These are phyloP conservation scores for Dipodomys stephensi DNA, from an alignment of 2,113 vertebrate species.

Conservation along the genomic window DNA sequence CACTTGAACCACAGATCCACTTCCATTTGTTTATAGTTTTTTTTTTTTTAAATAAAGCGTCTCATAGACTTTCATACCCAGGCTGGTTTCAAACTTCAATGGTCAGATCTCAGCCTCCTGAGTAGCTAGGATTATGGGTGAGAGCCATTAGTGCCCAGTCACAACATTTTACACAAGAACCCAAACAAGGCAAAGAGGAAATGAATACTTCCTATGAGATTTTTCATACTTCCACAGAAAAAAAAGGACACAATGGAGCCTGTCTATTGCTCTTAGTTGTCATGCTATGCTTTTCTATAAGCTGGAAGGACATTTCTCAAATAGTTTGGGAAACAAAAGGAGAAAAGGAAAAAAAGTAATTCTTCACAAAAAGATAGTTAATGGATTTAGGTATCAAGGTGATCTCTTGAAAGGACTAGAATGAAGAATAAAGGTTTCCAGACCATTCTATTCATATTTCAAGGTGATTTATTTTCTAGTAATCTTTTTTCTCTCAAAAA, in stretches of 20 bases:
- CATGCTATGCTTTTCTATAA: neutral
- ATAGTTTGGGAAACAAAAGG: neutral
- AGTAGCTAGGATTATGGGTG: no score
- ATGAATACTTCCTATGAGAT: neutral
- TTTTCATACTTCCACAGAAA: constrained; percentile 29
- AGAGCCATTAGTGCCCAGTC: no score
- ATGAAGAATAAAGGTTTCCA: neutral
- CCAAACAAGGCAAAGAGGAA: neutral
- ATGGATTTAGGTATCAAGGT: neutral
- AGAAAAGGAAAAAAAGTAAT: neutral
- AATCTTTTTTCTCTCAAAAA: neutral
- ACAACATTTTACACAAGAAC: neutral
- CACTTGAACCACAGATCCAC: no score
- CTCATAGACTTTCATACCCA: no score
- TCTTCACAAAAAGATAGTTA: neutral
- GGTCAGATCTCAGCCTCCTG: no score
- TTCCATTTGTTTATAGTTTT: no score
- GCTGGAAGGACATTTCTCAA: constrained; percentile 5
- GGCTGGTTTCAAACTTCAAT: no score
- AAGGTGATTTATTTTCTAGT: neutral
- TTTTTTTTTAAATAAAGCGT: no score
- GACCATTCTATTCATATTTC: neutral
- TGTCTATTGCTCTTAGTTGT: neutral
- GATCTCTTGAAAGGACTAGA: neutral
- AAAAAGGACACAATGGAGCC: neutral